Evolutionary conservation across 2,888 invertebrate species (phyloP), one percentile per base, ranked within the genome.

Genomic region (Smittia sp.): DNA sequence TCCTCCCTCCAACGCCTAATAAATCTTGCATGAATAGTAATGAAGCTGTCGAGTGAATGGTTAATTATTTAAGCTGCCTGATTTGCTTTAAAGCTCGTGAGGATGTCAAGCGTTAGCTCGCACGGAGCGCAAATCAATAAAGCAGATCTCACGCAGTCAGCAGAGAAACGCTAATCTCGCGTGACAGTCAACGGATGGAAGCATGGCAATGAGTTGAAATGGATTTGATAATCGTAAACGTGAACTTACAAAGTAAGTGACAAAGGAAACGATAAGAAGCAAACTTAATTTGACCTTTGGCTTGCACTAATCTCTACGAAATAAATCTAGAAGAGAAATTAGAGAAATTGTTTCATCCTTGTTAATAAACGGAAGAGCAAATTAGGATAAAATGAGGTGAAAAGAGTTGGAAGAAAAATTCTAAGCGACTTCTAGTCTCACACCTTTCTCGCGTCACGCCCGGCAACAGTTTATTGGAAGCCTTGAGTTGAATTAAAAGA

Each of bases 381-480:
- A 13, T 52, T 15, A 22, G 3, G 18, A 6, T 6, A 22, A 18
- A 62, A 62, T 62, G 62, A 62, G 15, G 7, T 62, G 7, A 4
- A 4, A 22, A 62, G 20, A 62, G 3, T 62, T 62, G 20, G 11
- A 22, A 15, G 7, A 62, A 4, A 18, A 22, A 24, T 52, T 15
- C n/a, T 13, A n/a, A 7, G 9, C 58, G 2, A 18, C 20, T 4
- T 58, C 20, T 22, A 18, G 22, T 18, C 18, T 18, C 62, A 62
- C 22, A 62, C 22, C 62, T 22, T 22, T 62, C 15, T 52, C 18
- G 6, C 62, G 62, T 22, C 18, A 3, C 22, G 22, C n/a, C 4
- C 18, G 18, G 62, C 18, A 6, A 62, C 54, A 62, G n/a, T 62
- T 62, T 62, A 62, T 62, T 62, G 62, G 62, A 22, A 62, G 13